Conservation (phyloP, 2,888 invertebrate genomes). For the Sminthurinus aureus region DNA sequence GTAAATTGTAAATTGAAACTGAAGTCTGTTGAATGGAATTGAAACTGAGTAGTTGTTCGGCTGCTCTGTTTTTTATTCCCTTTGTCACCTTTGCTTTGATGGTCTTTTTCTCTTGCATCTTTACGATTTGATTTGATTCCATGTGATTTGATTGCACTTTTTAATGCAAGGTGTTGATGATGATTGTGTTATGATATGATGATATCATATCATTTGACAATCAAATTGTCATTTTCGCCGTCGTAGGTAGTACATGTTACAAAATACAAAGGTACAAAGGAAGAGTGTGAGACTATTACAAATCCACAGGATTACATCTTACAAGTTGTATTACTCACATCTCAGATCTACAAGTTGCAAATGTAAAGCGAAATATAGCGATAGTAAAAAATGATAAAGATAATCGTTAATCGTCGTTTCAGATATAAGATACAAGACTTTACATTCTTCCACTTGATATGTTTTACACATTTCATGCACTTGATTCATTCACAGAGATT, state of each 20-base stretch:
- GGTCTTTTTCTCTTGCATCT: not conserved
- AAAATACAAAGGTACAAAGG: not conserved
- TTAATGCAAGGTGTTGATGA: not conserved
- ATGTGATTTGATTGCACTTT: not conserved
- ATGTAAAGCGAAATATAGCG: not conserved
- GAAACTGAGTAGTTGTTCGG: not conserved
- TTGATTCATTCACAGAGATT: not conserved
- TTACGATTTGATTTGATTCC: not conserved
- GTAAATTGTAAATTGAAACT: not conserved
- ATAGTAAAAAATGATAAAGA: not conserved
- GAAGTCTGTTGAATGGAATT: too few species aligned
- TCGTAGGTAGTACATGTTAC: not conserved
- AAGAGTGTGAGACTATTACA: not conserved
- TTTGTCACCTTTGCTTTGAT: not conserved
- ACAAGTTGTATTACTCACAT: not conserved
- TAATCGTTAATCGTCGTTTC: not conserved
- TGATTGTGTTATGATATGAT: not conserved
- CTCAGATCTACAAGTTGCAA: not conserved
- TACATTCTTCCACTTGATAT: too few species aligned
- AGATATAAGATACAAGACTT: too few species aligned
- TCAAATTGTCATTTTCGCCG: not conserved
- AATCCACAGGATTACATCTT: not conserved
- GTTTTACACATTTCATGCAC: not conserved
- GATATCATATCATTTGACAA: conserved; percentile 15
- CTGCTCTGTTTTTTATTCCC: not conserved